Percentiles rank a stretch among this genome's conserved stretches.
Conservation (phyloP, 2,113 vertebrate genomes). For the Odontesthes bonariensis region DNA sequence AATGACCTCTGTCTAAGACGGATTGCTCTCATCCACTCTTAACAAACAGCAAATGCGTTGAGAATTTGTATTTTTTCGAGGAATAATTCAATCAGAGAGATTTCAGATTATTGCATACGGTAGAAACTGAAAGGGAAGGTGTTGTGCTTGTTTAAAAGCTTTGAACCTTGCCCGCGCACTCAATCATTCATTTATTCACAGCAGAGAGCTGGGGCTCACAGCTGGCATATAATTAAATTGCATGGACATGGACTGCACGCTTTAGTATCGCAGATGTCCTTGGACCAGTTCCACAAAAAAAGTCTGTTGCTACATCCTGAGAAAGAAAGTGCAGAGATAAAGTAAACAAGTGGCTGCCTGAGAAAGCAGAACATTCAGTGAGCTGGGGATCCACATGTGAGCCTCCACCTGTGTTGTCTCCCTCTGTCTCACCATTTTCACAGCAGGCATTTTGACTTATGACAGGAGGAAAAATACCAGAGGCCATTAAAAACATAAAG, state of each 20-base stretch:
- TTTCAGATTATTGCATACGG: slow-evolving; percentile 60
- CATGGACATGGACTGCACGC: too few species aligned
- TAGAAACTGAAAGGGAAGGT: slow-evolving; percentile 16
- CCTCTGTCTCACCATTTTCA: neutral
- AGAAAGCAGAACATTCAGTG: neutral
- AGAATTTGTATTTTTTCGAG: neutral
- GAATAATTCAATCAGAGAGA: slow-evolving; percentile 44
- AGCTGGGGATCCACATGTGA: neutral
- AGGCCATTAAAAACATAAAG: neutral
- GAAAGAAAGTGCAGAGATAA: neutral
- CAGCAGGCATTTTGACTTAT: neutral
- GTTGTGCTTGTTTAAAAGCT: slow-evolving; percentile 32
- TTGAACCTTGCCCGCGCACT: slow-evolving; percentile 4
- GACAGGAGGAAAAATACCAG: neutral
- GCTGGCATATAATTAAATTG: neutral
- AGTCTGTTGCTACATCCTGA: neutral
- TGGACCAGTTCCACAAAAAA: neutral
- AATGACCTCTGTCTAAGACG: slow-evolving; percentile 38
- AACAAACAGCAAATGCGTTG: slow-evolving; percentile 23
- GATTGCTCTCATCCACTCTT: slow-evolving; percentile 16
- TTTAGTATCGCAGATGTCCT: neutral
- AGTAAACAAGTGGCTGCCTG: neutral
- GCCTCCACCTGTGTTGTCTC: neutral
- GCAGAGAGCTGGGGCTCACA: slow-evolving; percentile 2
- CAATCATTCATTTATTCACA: neutral